Base-by-base conservation (phyloP, 2,113 vertebrate genomes). In the Zeus faber region DNA sequence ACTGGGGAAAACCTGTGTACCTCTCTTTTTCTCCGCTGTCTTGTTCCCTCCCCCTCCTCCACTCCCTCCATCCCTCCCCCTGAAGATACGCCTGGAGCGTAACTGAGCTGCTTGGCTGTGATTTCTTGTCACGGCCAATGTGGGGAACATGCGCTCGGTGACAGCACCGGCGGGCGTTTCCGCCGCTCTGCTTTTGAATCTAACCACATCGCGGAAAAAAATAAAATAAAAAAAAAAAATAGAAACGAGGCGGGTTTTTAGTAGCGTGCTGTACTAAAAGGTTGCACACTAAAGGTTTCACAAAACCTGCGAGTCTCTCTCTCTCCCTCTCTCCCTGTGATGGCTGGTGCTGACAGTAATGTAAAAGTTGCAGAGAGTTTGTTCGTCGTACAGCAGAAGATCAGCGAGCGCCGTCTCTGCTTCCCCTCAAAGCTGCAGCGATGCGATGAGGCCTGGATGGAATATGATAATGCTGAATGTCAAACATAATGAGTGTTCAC, bases 121-220 rank as follows among this genome's bases (percentile, higher is more conserved):
- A 33, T 58, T 70, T 57, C 46, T 25, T 65, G 52, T 55, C 4
- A 10, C 49, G 57, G 22, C 45, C 58, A 53, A 45, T 55, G 10
- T 47, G 44, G 59, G 60, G 53, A 17, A 48, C 58, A 22, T 53
- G 29, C 33, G 16, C 24, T 62, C 11, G 17, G 0, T 55, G 64
- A 65, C 71, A 33, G 50, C 6, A 25, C 46, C 56, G 44, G 41
- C 18, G 52, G 52, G 49, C 48, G n/a, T n/a, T 45, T 49, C 51
- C 65, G 26, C 50, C 1, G 17, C 18, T 5, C 14, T 27, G 21
- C 35, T 44, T 68, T 52, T 68, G 37, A 58, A 40, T 55, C 26
- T 43, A n/a, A n/a, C n/a, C n/a, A n/a, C n/a, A n/a, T n/a, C n/a
- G n/a, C n/a, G n/a, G n/a, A n/a, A n/a, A n/a, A n/a, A n/a, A n/a